Evolutionary conservation across 1,140 invertebrate genomes (phyloP).

Genomic region (Hycleus phaleratus): DNA sequence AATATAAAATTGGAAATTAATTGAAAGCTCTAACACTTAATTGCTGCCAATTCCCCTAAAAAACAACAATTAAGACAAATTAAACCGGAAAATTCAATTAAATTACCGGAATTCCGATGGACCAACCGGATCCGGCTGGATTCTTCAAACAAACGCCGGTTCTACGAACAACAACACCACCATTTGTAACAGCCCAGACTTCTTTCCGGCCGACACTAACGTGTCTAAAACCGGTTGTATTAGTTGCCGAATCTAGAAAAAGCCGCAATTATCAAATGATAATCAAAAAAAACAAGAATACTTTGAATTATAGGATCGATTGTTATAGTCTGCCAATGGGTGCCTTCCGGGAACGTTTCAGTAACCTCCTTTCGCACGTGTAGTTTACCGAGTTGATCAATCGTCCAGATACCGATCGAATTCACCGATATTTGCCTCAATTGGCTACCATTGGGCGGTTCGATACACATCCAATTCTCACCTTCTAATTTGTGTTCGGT

Average conservation of each 20-base stretch:
- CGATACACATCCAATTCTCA: constrained; percentile 51
- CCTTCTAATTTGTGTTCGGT: constrained; percentile 56
- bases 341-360: constrained; percentile 63
- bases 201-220: constrained; percentile 55
- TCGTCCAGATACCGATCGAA: constrained; percentile 59
- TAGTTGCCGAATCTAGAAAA: constrained; percentile 30
- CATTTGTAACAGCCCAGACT: constrained; percentile 66
- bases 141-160: constrained; percentile 61
- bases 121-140: constrained; percentile 68
- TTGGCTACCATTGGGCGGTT: constrained; percentile 56
- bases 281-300: constrained; percentile 7
- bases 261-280: constrained; percentile 3
- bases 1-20: constrained; percentile 8
- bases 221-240: constrained; percentile 50
- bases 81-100: neutral
- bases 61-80: neutral
- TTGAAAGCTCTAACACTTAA: constrained; percentile 26
- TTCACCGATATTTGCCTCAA: constrained; percentile 72
- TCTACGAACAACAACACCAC: constrained; percentile 64
- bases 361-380: constrained; percentile 61
- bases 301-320: constrained; percentile 49
- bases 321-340: constrained; percentile 58
- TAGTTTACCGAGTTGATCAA: constrained; percentile 54
- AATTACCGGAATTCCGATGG: constrained; percentile 58
- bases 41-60: constrained; percentile 34